Base-by-base conservation (phyloP, 2,888 invertebrate genomes). In the Trissolcus brochymenae region DNA sequence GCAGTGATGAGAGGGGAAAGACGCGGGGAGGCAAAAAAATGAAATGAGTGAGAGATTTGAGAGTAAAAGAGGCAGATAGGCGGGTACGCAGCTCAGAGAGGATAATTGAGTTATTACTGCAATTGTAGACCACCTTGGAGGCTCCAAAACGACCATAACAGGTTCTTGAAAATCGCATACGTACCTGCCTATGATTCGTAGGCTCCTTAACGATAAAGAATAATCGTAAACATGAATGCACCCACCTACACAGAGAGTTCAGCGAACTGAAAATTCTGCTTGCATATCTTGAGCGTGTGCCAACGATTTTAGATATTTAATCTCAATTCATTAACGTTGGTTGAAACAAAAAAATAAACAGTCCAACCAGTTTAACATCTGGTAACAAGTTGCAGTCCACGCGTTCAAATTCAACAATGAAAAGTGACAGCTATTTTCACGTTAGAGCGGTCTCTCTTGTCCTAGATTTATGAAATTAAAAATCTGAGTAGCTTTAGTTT, bases 21-120 rank as follows among this genome's bases (percentile, higher is more conserved):
- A 70, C 59, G 72, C 56, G 70, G 59, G 70, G 57, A 76, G 79
- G 76, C 71, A 74, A 74, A 64, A 76, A 80, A 79, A 80, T 79
- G 80, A 81, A 81, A 82, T 81, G 88, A 88, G 88, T 87, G 87
- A 88, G 87, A 87, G 87, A 87, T 87, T 87, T 85, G 85, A 87
- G 88, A 88, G 87, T 85, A 87, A 88, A 87, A 86, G 87, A 89
- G 86, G 87, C 86, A 86, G 88, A 88, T 88, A 88, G 88, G 88
- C 86, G 88, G 88, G 85, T 86, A 86, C 86, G 84, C 51, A 77
- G 85, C 85, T 85, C 83, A 19, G 84, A 87, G 88, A 88, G 87
- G 89, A 88, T 89, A 89, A 89, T 89, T 89, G 89, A 89, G 89
- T 89, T 89, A 89, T 89, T 89, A 89, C 88, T 89, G 88, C 89